phyloP scores from a whole-genome alignment of 37 sponge, comb jelly and placozoan species.

The Axinella damicornis region DNA sequence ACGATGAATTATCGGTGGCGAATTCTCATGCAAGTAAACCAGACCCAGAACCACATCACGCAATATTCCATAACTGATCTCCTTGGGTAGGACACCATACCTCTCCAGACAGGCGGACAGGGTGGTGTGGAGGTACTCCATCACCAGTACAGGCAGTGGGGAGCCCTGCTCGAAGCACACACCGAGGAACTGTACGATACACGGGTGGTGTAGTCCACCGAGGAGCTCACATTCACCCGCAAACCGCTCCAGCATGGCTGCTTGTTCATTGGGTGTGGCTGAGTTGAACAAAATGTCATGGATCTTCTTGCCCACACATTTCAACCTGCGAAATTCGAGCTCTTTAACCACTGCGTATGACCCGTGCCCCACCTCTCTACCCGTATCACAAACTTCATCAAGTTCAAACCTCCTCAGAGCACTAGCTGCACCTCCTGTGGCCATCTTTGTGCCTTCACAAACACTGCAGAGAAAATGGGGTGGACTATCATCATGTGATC shows the following conservation, averaged over 20 bases:
- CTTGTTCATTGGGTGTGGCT: neutral
- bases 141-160: constrained; percentile 7
- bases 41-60: constrained; percentile 41
- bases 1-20: constrained; percentile 42
- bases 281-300: neutral
- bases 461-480: too few species aligned
- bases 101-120: constrained; percentile 18
- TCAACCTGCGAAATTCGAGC: neutral
- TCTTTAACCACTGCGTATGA: constrained; percentile 4
- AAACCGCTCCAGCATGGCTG: too few species aligned
- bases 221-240: too few species aligned
- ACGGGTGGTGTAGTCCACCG: neutral
- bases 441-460: too few species aligned
- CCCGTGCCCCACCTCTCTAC: neutral
- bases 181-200: constrained; percentile 17
- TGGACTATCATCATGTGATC: too few species aligned
- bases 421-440: too few species aligned
- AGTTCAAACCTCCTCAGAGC: too few species aligned
- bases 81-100: neutral
- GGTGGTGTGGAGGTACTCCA: constrained; percentile 28
- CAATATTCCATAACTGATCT: constrained; percentile 7
- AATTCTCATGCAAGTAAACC: constrained; percentile 25
- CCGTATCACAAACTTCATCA: neutral
- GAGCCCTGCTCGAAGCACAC: neutral
- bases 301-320: neutral